Evolutionary conservation across 2,888 invertebrate species (phyloP), one percentile per base, ranked within the genome.

Genomic region (Hirtodrosophila histrioides): DNA sequence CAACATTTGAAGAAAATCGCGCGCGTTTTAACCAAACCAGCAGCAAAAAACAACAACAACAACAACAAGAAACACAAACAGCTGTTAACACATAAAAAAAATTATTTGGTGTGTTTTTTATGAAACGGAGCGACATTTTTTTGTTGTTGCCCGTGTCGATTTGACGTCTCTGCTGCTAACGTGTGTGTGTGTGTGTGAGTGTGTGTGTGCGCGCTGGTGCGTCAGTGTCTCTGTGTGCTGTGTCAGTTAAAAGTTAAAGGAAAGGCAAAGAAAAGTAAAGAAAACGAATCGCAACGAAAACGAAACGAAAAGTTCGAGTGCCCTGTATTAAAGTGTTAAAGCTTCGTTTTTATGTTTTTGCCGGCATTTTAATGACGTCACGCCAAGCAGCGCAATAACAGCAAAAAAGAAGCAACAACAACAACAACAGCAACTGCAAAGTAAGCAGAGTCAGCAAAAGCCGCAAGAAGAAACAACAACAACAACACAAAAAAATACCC

Each of bases 321-420:
- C 45, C 33, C 31, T 39, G 54, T 35, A 33, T 61, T 27, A 45
- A 51, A 53, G 53, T 54, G 58, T 54, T 57, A 23, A 43, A 51
- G 44, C 50, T 40, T 53, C 31, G 44, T 43, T 49, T 49, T 70
- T 50, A 53, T 67, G 62, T 74, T 67, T 74, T 70, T 75, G 67
- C 86, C 82, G 82, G 82, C 82, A 78, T 74, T 31, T 83, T 86
- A 76, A 86, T 82, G 82, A 83, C 82, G 86, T 82, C 82, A 82
- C 81, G 63, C 50, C 70, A 60, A 61, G 11, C 67, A 72, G 53
- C 68, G 50, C 65, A 72, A 55, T 53, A 73, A 46, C 54, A 62
- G 41, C 54, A 54, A 17, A 17, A 17, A 17, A 17, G 17, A 17
- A 17, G 31, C 39, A 51, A 29, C 35, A 48, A 41, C 67, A 63